These are phyloP conservation scores for Lasiurus cinereus DNA, from an alignment of 2,113 vertebrate genomes.

Conservation along the genomic window DNA sequence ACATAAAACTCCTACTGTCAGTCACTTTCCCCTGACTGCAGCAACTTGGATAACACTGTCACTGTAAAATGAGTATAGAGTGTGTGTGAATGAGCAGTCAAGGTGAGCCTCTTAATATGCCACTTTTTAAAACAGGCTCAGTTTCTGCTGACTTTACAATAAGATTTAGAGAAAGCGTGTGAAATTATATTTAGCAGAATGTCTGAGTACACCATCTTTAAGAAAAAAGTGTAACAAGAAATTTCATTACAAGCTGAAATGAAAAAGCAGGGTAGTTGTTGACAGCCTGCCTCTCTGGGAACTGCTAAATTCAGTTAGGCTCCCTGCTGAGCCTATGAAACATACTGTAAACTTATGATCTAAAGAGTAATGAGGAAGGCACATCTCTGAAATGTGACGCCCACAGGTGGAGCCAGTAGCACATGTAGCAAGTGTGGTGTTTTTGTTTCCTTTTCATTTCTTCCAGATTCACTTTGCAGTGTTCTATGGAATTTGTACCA, in stretches of 20 bases:
- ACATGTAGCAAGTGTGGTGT: background rate
- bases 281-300: background rate
- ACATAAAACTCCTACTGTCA: background rate
- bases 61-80: background rate
- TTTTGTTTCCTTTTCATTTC: slow-evolving; percentile 65
- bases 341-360: background rate
- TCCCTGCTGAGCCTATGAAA: rapidly evolving
- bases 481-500: slow-evolving; percentile 96
- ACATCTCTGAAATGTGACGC: background rate
- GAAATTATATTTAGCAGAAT: slow-evolving; percentile 7
- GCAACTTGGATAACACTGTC: background rate
- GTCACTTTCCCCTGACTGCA: background rate
- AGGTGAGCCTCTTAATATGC: background rate
- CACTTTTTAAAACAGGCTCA: background rate
- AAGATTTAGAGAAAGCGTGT: slow-evolving; percentile 35
- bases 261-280: background rate
- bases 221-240: background rate
- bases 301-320: background rate
- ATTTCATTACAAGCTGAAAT: background rate
- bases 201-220: background rate
- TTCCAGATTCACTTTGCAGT: slow-evolving; percentile 91
- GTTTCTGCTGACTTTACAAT: slow-evolving; percentile 38
- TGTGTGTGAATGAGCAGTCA: background rate
- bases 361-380: background rate
- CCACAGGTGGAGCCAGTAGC: background rate